A percentile compares a stretch with the other conserved stretches of the same genome.
Evolutionary conservation across 2,888 invertebrate genomes (phyloP).

Genomic region (Watsonalla cultraria): DNA sequence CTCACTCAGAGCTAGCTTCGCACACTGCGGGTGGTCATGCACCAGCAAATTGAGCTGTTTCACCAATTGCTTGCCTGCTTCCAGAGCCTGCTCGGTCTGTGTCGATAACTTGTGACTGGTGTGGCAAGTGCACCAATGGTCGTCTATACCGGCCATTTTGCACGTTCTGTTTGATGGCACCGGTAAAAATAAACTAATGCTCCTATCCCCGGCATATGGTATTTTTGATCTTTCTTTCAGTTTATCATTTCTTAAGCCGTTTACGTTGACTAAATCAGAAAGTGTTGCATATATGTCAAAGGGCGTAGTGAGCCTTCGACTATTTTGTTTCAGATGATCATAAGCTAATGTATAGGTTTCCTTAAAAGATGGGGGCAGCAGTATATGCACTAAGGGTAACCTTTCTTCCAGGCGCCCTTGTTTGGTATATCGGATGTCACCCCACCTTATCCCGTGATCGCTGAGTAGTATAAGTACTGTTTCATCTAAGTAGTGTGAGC

Average conservation of each 20-base stretch:
- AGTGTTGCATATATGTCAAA: constrained; percentile 92
- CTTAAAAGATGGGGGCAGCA: constrained; percentile 86
- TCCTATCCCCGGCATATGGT: constrained; percentile 66
- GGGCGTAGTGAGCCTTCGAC: constrained; percentile 85
- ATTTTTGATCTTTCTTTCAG: constrained; percentile 47
- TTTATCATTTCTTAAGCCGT: constrained; percentile 58
- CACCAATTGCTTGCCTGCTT: constrained; percentile 81
- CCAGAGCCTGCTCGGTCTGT: constrained; percentile 72
- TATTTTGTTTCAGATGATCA: constrained; percentile 82
- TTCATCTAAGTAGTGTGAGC: constrained; percentile 77
- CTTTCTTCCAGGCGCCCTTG: constrained; percentile 93
- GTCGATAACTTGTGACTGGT: constrained; percentile 77
- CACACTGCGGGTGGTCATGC: constrained; percentile 81
- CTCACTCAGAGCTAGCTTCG: constrained; percentile 78
- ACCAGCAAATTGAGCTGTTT: constrained; percentile 82
- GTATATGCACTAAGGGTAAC: constrained; percentile 87
- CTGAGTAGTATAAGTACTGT: constrained; percentile 87
- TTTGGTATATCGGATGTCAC: constrained; percentile 88
- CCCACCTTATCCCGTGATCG: constrained; percentile 95
- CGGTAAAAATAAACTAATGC: constrained; percentile 87
- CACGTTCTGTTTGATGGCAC: constrained; percentile 87
- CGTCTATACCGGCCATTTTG: constrained; percentile 85
- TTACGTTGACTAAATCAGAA: constrained; percentile 80
- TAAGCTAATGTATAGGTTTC: constrained; percentile 80
- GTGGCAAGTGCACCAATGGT: constrained; percentile 94